A percentile compares a stretch with the other conserved stretches of the same genome.
These are phyloP conservation scores for Plecturocebus donacophilus DNA, from an alignment of 2,113 vertebrate species.

Conservation along the genomic window DNA sequence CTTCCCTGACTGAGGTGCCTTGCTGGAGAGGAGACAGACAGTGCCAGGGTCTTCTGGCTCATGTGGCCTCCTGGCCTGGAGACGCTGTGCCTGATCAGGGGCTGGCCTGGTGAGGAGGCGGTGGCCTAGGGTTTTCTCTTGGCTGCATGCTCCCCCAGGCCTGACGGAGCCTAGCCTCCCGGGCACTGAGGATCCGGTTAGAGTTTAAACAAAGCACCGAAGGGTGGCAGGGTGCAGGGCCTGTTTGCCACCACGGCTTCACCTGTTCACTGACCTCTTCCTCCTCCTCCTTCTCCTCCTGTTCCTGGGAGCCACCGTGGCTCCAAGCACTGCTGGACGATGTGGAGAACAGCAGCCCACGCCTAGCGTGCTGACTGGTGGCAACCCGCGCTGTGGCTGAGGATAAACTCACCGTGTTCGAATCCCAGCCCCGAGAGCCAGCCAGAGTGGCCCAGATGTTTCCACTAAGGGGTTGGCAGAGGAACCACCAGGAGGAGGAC, in stretches of 20 bases:
- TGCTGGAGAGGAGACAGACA: background rate
- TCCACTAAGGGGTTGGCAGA: slow-evolving; percentile 77
- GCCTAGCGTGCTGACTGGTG: slow-evolving; percentile 20
- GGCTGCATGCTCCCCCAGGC: rapidly evolving
- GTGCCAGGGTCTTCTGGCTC: rapidly evolving
- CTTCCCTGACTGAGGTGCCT: background rate
- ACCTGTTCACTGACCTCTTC: background rate
- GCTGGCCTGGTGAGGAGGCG: rapidly evolving
- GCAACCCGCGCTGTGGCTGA: slow-evolving; percentile 48
- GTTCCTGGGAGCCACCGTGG: background rate
- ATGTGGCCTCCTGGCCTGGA: background rate
- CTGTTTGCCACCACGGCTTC: rapidly evolving
- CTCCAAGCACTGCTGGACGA: rapidly evolving
- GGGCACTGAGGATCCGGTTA: background rate
- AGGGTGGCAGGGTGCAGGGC: background rate
- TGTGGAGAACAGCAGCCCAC: background rate
- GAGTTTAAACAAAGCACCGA: background rate
- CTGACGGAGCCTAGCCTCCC: background rate
- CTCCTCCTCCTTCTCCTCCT: background rate
- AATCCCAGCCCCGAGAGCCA: slow-evolving; percentile 60
- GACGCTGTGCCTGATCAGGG: background rate
- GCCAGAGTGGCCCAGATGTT: slow-evolving; percentile 79
- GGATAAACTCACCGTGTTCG: slow-evolving; percentile 24
- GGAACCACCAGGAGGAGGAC: rapidly evolving
- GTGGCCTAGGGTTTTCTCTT: background rate